phyloP scores from a whole-genome alignment of 2,113 vertebrate species.

The Mirounga angustirostris region DNA sequence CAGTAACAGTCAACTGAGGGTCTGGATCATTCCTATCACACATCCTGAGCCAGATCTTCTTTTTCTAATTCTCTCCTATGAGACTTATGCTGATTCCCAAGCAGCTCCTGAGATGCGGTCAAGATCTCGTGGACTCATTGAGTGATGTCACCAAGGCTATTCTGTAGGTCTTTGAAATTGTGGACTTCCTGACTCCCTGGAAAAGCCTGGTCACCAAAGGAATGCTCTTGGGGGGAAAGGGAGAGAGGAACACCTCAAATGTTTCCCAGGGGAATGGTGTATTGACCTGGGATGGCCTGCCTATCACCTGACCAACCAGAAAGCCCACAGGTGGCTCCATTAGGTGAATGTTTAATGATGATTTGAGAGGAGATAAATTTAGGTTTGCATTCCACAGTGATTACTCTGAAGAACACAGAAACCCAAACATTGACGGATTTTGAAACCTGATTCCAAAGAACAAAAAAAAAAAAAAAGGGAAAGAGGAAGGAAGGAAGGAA shows the following conservation, averaged over 20 bases:
- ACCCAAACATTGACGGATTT: neutral
- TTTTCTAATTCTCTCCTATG: neutral
- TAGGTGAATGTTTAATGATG: neutral
- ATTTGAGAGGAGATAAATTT: neutral
- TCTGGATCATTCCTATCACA: neutral
- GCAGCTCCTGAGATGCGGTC: neutral
- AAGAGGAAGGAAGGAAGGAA: neutral
- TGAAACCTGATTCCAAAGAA: neutral
- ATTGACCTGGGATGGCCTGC: neutral
- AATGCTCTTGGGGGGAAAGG: neutral
- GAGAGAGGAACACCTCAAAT: accelerated
- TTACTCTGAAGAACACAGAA: slow-evolving; percentile 7
- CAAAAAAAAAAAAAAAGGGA: neutral
- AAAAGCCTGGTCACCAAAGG: neutral
- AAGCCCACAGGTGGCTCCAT: neutral
- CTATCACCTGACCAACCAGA: neutral
- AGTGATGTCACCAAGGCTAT: neutral
- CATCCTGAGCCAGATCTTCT: neutral
- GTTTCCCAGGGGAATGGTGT: neutral
- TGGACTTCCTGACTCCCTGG: neutral
- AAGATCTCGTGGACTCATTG: neutral
- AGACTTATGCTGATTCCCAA: neutral
- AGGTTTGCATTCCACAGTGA: neutral
- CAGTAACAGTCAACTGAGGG: accelerated
- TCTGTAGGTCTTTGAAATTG: neutral